These are phyloP conservation scores for Papilio polytes DNA, from an alignment of 1,140 invertebrate genomes.

Conservation along the genomic window DNA sequence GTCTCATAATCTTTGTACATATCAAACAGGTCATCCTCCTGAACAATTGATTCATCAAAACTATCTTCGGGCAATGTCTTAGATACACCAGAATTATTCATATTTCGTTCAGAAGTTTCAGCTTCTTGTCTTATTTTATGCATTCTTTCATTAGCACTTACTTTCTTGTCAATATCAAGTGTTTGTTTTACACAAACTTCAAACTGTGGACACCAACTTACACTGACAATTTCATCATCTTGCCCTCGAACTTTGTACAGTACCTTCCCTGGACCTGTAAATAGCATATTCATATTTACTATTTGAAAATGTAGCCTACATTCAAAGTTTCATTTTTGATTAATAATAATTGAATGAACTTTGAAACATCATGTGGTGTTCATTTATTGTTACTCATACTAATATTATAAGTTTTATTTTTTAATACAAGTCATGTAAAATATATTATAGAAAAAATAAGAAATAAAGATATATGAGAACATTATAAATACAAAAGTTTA, in stretches of 20 bases:
- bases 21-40: slow-evolving; percentile 78
- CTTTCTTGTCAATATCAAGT: slow-evolving; percentile 50
- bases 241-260: slow-evolving; percentile 88
- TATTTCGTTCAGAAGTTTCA: slow-evolving; percentile 40
- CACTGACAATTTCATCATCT: slow-evolving; percentile 87
- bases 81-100: slow-evolving; percentile 57
- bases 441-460: no score
- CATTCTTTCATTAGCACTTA: slow-evolving; percentile 54
- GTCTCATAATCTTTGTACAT: slow-evolving; percentile 76
- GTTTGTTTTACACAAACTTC: slow-evolving; percentile 59
- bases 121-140: slow-evolving; percentile 54
- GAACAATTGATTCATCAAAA: slow-evolving; percentile 63
- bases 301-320: not conserved
- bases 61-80: slow-evolving; percentile 70
- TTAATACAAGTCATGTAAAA: no score
- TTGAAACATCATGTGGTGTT: no score
- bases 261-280: slow-evolving; percentile 84
- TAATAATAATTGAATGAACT: no score
- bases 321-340: no score
- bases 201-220: slow-evolving; percentile 89
- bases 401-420: no score
- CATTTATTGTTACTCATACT: no score
- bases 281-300: slow-evolving; percentile 30
- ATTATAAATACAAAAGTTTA: no score
- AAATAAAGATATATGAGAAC: no score